A percentile compares a stretch with the other conserved stretches of the same genome.
Conservation (phyloP, 2,797 vertebrate genomes). For the Forpus xanthops region DNA sequence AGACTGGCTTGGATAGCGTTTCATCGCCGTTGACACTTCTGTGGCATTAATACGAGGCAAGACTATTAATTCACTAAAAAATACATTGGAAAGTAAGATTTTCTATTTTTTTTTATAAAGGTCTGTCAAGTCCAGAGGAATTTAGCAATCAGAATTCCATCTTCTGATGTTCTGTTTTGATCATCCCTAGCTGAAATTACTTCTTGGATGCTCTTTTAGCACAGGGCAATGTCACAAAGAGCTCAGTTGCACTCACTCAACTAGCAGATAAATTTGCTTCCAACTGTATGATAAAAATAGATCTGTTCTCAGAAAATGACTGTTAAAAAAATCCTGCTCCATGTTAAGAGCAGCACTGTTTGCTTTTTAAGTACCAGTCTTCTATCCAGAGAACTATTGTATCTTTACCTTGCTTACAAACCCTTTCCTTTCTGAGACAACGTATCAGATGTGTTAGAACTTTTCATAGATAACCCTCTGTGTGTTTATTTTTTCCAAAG, state of each 20-base stretch:
- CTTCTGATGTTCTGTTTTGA: background rate
- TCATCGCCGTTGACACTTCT: background rate
- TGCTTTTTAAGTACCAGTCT: background rate
- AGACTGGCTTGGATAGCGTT: background rate
- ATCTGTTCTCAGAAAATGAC: background rate
- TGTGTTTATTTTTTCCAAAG: background rate
- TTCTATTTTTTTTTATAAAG: background rate
- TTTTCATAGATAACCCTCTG: background rate
- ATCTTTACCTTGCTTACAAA: background rate
- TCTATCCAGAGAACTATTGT: background rate
- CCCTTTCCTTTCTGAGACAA: background rate
- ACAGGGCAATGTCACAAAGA: background rate
- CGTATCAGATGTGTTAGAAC: background rate
- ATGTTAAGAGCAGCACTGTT: background rate
- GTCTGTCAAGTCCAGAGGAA: background rate
- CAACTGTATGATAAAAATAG: background rate
- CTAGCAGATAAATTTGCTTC: background rate
- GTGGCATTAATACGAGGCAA: background rate
- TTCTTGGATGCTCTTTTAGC: background rate
- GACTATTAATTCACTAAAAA: background rate
- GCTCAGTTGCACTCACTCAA: background rate
- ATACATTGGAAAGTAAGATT: background rate
- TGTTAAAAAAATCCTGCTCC: background rate
- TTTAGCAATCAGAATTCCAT: background rate
- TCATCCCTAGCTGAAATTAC: background rate